Percentiles rank a stretch among this genome's conserved stretches.
Evolutionary conservation across 2,797 vertebrate genomes (phyloP).

Genomic region (Yasuhikotakia modesta): DNA sequence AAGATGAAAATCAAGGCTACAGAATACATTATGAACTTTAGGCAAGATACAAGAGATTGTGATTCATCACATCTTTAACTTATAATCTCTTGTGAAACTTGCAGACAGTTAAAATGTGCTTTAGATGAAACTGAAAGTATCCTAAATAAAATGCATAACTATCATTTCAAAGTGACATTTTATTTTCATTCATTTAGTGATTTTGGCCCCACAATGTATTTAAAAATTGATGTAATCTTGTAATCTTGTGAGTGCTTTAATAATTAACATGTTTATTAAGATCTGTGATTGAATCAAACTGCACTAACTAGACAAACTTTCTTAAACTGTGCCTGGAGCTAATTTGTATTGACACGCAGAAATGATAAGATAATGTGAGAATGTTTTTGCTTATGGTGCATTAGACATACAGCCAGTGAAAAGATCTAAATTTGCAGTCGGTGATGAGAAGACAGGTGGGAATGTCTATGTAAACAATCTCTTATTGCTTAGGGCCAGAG

Average conservation of each 20-base stretch:
- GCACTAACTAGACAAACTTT: constrained; percentile 59
- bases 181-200: not conserved
- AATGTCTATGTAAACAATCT: constrained; percentile 54
- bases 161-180: no score
- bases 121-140: no score
- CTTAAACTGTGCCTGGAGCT: constrained; percentile 42
- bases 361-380: constrained; percentile 56
- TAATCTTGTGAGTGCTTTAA: no score
- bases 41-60: not conserved
- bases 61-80: not conserved
- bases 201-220: constrained; percentile 8
- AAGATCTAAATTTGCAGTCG: constrained; percentile 53
- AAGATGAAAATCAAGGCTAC: constrained; percentile 21
- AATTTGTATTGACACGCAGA: constrained; percentile 57
- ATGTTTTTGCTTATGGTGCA: constrained; percentile 38
- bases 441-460: constrained; percentile 52
- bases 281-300: constrained; percentile 46
- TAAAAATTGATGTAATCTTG: not conserved
- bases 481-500: constrained; percentile 57
- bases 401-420: constrained; percentile 46
- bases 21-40: constrained; percentile 21
- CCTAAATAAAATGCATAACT: no score
- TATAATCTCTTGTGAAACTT: not conserved
- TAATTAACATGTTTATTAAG: constrained; percentile 41
- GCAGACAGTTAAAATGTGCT: not conserved